phyloP scores from a whole-genome alignment of 2,113 vertebrate genomes.

The Charina bottae region DNA sequence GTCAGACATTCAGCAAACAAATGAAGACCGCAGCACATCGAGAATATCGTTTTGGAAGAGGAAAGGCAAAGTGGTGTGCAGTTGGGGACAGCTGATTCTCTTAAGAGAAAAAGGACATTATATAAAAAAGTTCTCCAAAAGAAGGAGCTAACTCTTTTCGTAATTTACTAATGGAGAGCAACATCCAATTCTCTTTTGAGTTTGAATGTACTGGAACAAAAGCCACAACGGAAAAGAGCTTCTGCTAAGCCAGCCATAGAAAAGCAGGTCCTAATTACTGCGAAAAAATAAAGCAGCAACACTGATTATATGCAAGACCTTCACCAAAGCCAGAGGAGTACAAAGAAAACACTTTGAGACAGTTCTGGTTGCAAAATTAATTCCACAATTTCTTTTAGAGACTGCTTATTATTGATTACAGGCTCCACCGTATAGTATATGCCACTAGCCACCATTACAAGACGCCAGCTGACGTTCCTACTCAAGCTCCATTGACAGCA shows the following conservation, averaged over 20 bases:
- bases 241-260: not conserved
- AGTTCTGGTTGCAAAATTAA: not conserved
- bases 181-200: not conserved
- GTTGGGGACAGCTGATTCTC: not conserved
- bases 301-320: not conserved
- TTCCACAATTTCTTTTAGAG: not conserved
- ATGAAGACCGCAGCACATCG: not conserved
- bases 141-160: not conserved
- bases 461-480: slow-evolving; percentile 13
- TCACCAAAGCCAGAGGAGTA: not conserved
- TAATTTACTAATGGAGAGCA: not conserved
- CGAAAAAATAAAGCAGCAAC: not conserved
- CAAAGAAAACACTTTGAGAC: not conserved
- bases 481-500: slow-evolving; percentile 27
- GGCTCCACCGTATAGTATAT: not conserved
- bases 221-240: not conserved
- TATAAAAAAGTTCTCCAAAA: not conserved
- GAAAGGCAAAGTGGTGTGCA: not conserved
- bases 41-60: not conserved
- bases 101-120: not conserved
- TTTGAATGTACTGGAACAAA: not conserved
- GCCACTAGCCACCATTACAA: not conserved
- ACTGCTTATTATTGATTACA: not conserved
- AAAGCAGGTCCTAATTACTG: slow-evolving; percentile 20
- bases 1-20: slow-evolving; percentile 27